These are phyloP conservation scores for Podarcis muralis DNA, from an alignment of 2,113 vertebrate genomes.

Conservation along the genomic window DNA sequence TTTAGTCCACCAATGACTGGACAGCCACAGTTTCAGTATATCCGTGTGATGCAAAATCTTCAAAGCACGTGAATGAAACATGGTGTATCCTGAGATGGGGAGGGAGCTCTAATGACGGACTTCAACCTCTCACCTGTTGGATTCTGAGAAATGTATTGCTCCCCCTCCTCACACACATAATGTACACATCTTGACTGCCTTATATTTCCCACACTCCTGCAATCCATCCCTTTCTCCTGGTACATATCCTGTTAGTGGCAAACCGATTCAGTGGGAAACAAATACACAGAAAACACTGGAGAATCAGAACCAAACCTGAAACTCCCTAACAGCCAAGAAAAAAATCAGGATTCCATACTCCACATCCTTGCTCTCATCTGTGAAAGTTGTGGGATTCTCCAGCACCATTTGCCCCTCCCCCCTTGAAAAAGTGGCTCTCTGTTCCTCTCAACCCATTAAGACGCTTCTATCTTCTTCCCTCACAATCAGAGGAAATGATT, in stretches of 20 bases:
- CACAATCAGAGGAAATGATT: neutral
- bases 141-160: neutral
- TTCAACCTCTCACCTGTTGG: neutral
- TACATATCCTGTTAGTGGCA: neutral
- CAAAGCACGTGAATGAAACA: too few relatives aligned
- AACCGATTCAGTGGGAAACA: neutral
- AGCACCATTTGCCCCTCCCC: neutral
- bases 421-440: neutral
- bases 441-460: neutral
- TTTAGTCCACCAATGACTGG: neutral
- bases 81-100: neutral
- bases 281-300: neutral
- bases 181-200: neutral
- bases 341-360: neutral
- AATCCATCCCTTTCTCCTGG: neutral
- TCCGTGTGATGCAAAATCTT: too few relatives aligned
- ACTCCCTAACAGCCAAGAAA: neutral
- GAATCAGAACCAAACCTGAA: neutral
- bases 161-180: neutral
- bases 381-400: neutral
- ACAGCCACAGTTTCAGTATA: neutral
- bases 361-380: neutral
- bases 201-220: neutral
- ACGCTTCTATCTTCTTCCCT: too few relatives aligned
- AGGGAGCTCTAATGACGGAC: neutral